These are phyloP conservation scores for Volucella inflata DNA, from an alignment of 2,888 invertebrate species.

Conservation along the genomic window DNA sequence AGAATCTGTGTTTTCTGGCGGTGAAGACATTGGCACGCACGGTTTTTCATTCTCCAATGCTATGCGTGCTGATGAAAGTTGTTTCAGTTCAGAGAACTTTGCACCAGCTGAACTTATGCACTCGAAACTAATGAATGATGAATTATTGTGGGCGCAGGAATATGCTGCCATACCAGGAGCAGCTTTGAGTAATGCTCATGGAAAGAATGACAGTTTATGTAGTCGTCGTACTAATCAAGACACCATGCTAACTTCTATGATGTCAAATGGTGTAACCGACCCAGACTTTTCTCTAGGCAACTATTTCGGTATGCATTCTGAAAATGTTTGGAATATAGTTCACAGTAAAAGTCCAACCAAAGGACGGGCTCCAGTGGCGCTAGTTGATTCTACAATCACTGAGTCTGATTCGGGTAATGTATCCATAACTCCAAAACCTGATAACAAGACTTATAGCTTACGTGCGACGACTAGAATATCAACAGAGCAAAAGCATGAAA, in stretches of 20 bases:
- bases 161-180: conserved; percentile 81
- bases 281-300: conserved; percentile 81
- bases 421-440: conserved; percentile 78
- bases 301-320: conserved; percentile 81
- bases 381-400: conserved; percentile 74
- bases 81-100: conserved; percentile 78
- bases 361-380: conserved; percentile 76
- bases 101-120: conserved; percentile 82
- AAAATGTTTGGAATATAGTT: conserved; percentile 80
- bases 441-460: conserved; percentile 80
- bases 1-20: conserved; percentile 44
- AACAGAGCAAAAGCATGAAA: conserved; percentile 76
- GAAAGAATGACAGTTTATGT: conserved; percentile 18
- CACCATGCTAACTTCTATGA: conserved; percentile 77
- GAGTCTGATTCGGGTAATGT: conserved; percentile 53
- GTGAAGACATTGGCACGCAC: conserved; percentile 13
- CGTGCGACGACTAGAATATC: conserved; percentile 28
- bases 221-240: conserved; percentile 12
- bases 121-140: conserved; percentile 80
- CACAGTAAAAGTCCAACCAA: conserved; percentile 77
- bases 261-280: conserved; percentile 77
- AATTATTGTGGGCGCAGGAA: conserved; percentile 82
- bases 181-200: conserved; percentile 78
- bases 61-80: conserved; percentile 61
- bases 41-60: conserved; percentile 56